These are phyloP conservation scores for Ailurus styani DNA, from an alignment of 2,113 vertebrate genomes.

Conservation along the genomic window DNA sequence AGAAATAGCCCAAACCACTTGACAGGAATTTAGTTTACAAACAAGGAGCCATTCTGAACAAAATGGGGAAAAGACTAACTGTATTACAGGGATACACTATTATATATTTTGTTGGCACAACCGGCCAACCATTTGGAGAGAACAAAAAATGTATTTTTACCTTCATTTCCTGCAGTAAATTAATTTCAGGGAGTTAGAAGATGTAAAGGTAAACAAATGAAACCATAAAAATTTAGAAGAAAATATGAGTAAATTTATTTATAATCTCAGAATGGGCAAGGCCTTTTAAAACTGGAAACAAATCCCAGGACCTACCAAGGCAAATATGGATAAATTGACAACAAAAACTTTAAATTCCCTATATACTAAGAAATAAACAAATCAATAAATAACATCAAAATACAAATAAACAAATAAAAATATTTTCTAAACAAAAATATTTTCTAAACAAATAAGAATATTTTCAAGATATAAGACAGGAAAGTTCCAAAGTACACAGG, in stretches of 20 bases:
- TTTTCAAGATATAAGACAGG: not conserved
- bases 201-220: not conserved
- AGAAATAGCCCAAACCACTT: not conserved
- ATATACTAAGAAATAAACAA: conserved; percentile 19
- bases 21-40: not conserved
- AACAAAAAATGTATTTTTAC: not conserved
- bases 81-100: not conserved
- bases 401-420: conserved; percentile 8
- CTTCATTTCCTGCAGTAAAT: not conserved
- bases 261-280: conserved; percentile 16
- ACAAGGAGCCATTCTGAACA: not conserved
- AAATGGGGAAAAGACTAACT: not conserved
- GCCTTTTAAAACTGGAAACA: conserved; percentile 2
- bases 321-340: not conserved
- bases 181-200: not conserved
- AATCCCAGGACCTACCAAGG: not conserved
- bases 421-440: not conserved
- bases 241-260: conserved; percentile 62
- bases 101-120: not conserved
- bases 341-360: conserved; percentile 18
- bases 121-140: not conserved
- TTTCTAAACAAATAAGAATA: conserved; percentile 5
- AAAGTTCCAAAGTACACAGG: not conserved
- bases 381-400: conserved; percentile 19
- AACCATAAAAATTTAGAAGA: conserved; percentile 29